These are phyloP conservation scores for Cydia splendana DNA, from an alignment of 1,140 invertebrate genomes.

Conservation along the genomic window DNA sequence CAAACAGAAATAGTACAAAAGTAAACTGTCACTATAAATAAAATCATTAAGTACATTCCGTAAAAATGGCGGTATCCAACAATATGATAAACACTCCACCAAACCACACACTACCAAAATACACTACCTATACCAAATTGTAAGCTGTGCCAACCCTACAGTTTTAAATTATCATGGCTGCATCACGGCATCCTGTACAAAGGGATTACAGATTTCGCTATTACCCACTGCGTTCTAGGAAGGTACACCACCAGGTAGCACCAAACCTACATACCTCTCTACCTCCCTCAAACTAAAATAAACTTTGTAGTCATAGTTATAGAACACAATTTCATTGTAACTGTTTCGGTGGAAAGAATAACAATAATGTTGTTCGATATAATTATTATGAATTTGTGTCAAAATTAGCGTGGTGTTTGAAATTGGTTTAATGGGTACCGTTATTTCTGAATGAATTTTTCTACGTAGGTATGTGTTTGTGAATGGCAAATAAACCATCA, in stretches of 20 bases:
- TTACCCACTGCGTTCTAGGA: conserved; percentile 69
- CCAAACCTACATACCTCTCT: conserved; percentile 55
- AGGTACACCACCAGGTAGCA: conserved; percentile 74
- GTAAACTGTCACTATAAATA: too few relatives aligned
- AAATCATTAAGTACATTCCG: too few relatives aligned
- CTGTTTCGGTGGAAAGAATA: neutral
- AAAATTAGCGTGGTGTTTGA: conserved; percentile 56
- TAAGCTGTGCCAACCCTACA: conserved; percentile 54
- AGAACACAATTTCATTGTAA: conserved; percentile 35
- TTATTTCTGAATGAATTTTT: conserved; percentile 53
- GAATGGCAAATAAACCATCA: conserved; percentile 43
- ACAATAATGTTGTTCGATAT: conserved; percentile 31
- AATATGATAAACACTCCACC: too few relatives aligned
- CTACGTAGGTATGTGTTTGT: conserved; percentile 54
- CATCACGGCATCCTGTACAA: conserved; percentile 61
- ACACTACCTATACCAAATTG: neutral
- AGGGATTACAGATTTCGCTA: conserved; percentile 73
- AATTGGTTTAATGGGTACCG: conserved; percentile 43
- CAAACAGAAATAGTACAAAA: too few relatives aligned
- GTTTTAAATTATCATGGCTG: conserved; percentile 70
- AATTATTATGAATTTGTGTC: conserved; percentile 53
- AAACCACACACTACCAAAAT: too few relatives aligned
- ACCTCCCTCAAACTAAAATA: conserved; percentile 47
- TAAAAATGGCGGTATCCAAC: too few relatives aligned
- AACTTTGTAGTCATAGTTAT: conserved; percentile 32